A percentile compares a stretch with the other conserved stretches of the same genome.
Conservation (phyloP, 2,113 vertebrate species). For the Chaenogobius annularis region DNA sequence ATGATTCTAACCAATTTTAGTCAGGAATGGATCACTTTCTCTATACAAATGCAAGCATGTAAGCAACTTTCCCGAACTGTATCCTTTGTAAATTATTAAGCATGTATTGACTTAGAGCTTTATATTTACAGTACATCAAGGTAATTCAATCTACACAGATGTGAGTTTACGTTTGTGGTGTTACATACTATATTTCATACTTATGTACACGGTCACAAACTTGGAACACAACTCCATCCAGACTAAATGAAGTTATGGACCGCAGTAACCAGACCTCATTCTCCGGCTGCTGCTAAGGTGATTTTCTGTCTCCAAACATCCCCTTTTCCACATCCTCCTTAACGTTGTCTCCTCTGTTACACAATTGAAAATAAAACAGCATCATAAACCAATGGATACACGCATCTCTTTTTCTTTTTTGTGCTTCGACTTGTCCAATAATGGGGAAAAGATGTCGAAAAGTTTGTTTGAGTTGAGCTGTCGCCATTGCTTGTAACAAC, state of each 20-base stretch:
- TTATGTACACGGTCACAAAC: conserved; percentile 11
- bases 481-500: conserved; percentile 21
- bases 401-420: conserved; percentile 1
- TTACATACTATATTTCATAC: conserved; percentile 1
- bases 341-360: conserved; percentile 34
- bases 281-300: conserved; percentile 27
- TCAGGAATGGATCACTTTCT: neutral
- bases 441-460: conserved; percentile 12
- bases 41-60: neutral
- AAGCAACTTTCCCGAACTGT: neutral
- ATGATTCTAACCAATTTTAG: neutral
- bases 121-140: neutral
- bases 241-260: conserved; percentile 41
- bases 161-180: conserved; percentile 10
- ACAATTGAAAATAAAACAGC: conserved; percentile 27
- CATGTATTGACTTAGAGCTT: neutral
- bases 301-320: conserved; percentile 51
- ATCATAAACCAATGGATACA: neutral
- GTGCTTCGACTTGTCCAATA: conserved; percentile 2
- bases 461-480: conserved; percentile 32
- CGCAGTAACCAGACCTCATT: conserved; percentile 39
- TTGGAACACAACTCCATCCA: conserved; percentile 8
- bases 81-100: neutral
- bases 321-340: conserved; percentile 40
- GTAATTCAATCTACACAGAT: conserved; percentile 6